Evolutionary conservation across 2,797 vertebrate species (phyloP), one percentile per base, ranked within the genome.

Genomic region (Psittacula echo): DNA sequence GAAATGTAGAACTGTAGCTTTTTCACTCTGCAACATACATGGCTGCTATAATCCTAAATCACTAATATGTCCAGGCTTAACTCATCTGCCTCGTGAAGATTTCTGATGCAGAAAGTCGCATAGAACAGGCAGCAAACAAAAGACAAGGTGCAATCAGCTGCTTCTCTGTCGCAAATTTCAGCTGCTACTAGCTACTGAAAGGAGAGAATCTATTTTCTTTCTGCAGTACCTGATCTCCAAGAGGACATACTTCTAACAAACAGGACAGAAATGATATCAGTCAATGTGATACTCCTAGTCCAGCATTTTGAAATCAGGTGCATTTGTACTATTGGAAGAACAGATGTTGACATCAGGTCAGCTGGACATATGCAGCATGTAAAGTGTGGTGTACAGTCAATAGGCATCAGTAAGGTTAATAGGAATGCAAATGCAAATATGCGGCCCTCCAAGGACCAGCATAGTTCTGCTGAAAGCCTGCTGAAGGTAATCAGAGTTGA

Each of bases 401-500:
- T 26, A 86, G 42, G n/a, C 68, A 83, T n/a, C 66, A 39, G 22
- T 53, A 66, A 81, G 18, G 45, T 68, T 83, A 89, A 91, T 20
- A 91, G 22, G 26, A 42, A 8, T 82, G 48, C 42, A 89, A 77
- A 93, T 41, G 45, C 34, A 77, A 80, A 66, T 84, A 47, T 7
- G 4, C 41, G 70, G 27, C 21, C 11, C 39, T 91, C 75, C 32
- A 66, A 94, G 78, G 68, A 45, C 32, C 42, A 85, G 41, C 11
- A 5, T 6, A 21, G 42, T 14, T 74, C 72, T 85, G 42, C 75
- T 87, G 62, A 89, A 39, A 64, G 56, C 48, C n/a, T 77, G 41
- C 65, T 85, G 74, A 79, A 94, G 42, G 21, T 91, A 87, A 90
- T 90, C 67, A 72, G 47, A 88, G 45, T 65, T 87, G 89, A 96